Percentiles rank a stretch among this genome's conserved stretches.
Evolutionary conservation across 2,797 vertebrate genomes (phyloP).

Genomic region (Silurus aristotelis): DNA sequence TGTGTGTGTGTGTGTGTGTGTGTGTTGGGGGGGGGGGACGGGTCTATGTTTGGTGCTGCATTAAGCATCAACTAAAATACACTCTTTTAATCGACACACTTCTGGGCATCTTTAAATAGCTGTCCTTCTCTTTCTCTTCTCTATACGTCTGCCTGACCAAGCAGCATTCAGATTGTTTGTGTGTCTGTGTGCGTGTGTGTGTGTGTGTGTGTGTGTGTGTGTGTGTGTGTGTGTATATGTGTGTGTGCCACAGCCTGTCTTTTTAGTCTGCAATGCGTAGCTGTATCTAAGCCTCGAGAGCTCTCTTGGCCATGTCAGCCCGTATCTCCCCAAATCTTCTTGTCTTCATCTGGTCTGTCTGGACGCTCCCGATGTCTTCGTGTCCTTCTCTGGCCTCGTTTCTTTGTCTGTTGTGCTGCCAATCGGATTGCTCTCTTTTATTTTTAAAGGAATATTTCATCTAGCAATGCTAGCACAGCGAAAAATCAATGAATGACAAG

Average conservation of each 20-base stretch:
- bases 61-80: slow-evolving; percentile 3
- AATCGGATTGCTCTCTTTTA: not conserved
- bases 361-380: not conserved
- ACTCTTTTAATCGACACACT: slow-evolving; percentile 6
- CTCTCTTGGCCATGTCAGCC: not conserved
- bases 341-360: slow-evolving; percentile 20
- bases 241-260: not conserved
- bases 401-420: slow-evolving; percentile 11
- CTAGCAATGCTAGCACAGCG: not conserved
- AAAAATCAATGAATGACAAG: slow-evolving; percentile 12
- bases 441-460: not conserved
- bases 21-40: too few relatives aligned
- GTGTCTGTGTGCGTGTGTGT: not conserved
- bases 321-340: not conserved
- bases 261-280: not conserved
- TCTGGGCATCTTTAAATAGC: slow-evolving; percentile 16
- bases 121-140: not conserved
- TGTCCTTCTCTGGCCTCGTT: not conserved
- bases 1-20: not conserved
- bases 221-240: not conserved
- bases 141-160: slow-evolving; percentile 17
- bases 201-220: not conserved
- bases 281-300: not conserved
- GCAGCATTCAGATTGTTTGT: not conserved
- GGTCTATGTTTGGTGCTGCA: not conserved